Evolutionary conservation across 2,888 invertebrate genomes (phyloP), one percentile per base, ranked within the genome.

Genomic region (Stictocephala bisonia): DNA sequence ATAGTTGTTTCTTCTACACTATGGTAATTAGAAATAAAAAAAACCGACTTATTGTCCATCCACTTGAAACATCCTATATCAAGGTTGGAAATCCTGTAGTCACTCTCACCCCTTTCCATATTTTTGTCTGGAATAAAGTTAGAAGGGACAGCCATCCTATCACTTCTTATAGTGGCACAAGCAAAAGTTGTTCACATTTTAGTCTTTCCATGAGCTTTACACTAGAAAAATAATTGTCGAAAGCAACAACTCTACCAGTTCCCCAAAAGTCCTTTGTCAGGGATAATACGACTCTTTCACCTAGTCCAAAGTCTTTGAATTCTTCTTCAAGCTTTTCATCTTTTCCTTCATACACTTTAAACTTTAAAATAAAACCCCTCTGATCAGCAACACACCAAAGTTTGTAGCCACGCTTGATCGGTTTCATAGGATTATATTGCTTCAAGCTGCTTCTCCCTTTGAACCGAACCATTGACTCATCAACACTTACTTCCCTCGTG

Each of bases 181-280:
- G n/a, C n/a, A n/a, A n/a, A n/a, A n/a, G n/a, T n/a, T n/a, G n/a
- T 68, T 60, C 60, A 22, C 4, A 3, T 35, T 60, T 60, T 3
- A 60, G 26, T 22, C 60, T 70, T 70, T 75, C 72, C 4, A 77
- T 18, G 2, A 77, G 64, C 27, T 51, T 41, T 2, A 75, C 31
- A 11, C 69, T 66, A 3, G 77, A 66, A 56, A 77, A 77, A 72
- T 41, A 76, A 58, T 76, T 76, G 69, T 76, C 77, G 72, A 76
- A 77, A 48, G 51, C 41, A 7, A 74, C 50, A 18, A 67, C 20
- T 20, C 60, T 70, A 15, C 44, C 40, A 51, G 58, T 74, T 24
- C 53, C 44, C 58, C 56, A 71, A 22, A 64, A 29, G 3, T 56
- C 20, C 58, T 73, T 73, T 18, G 76, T 51, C 40, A 77, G 20